Base-by-base conservation (phyloP, 92 coral and sea anemone species). In the Porites lobata region DNA sequence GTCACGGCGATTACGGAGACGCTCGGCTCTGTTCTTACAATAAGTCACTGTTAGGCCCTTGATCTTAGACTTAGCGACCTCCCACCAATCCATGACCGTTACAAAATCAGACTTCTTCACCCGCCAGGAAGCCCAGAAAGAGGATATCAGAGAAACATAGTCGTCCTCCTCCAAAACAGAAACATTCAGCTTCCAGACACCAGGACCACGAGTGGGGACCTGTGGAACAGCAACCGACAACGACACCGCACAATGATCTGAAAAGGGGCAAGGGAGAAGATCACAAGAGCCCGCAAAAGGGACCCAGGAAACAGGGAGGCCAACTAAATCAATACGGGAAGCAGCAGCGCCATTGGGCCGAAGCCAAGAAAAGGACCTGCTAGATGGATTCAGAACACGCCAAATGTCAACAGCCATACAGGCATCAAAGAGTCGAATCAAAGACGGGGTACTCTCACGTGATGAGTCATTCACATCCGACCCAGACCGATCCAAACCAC, bases 401-500 rank as follows among this genome's bases (percentile, higher is more conserved):
- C 79, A 71, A 19, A 72, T 14, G 18, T 71, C 79, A 0, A 26
- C 9, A 0, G 43, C 69, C 50, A 62, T 29, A 21, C 71, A 72
- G 0, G 15, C 14, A 1, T 8, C 8, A 50, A 69, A 71, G 7
- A 71, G 50, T n/a, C 19, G 9, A 8, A 8, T 53, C 58, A 53
- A 53, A 11, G 58, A 8, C 9, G 1, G 9, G 12, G 1, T 26
- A 38, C 84, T 80, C 7, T 80, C 84, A 1, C 74, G 54, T 0
- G 72, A 62, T 0, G 26, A 1, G 4, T 65, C 73, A 26, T 8
- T 2, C 0, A 13, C 1, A 12, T 12, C 5, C 0, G 43, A 19
- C 1, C 75, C 84, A 43, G 63, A 74, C 11, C 84, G 20, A 9
- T 64, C 85, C 22, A 80, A 24, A 12, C 74, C 15, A 2, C 84